These are phyloP conservation scores for Hemicrepidius hirtus DNA, from an alignment of 2,888 invertebrate genomes.

Conservation along the genomic window DNA sequence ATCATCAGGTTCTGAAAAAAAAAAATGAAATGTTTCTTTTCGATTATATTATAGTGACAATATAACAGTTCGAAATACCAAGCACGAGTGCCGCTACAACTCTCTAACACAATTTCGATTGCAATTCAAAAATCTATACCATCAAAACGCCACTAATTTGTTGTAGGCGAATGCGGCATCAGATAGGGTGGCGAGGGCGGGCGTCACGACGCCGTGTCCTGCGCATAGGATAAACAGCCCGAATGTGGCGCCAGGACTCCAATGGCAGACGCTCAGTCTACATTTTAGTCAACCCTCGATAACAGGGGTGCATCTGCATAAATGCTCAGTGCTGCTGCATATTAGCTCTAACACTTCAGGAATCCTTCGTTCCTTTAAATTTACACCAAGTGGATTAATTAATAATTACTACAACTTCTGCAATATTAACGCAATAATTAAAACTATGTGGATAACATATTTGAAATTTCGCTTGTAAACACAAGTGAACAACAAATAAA, in stretches of 20 bases:
- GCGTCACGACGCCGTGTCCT: slow-evolving; percentile 67
- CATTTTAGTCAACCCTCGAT: slow-evolving; percentile 66
- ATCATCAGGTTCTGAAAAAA: no score
- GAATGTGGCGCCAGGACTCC: slow-evolving; percentile 66
- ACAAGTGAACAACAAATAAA: no score
- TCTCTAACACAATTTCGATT: slow-evolving; percentile 63
- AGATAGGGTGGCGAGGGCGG: slow-evolving; percentile 66
- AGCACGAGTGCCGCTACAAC: slow-evolving; percentile 5
- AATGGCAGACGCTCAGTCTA: slow-evolving; percentile 70
- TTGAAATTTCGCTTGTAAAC: neutral
- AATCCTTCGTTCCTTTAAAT: neutral
- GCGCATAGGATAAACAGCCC: slow-evolving; percentile 62
- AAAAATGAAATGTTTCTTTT: no score
- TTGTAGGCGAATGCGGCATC: slow-evolving; percentile 70
- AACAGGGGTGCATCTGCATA: slow-evolving; percentile 59
- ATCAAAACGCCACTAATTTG: slow-evolving; percentile 72
- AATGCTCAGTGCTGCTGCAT: slow-evolving; percentile 31
- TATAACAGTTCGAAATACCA: slow-evolving; percentile 28
- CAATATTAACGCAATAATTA: slow-evolving; percentile 4
- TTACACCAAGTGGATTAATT: neutral
- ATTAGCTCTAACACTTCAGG: slow-evolving; percentile 26
- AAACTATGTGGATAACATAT: neutral
- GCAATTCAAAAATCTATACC: slow-evolving; percentile 72
- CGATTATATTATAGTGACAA: neutral
- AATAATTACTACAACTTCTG: neutral